Evolutionary conservation across 2,797 vertebrate genomes (phyloP).

Genomic region (Chloroceryle inda): DNA sequence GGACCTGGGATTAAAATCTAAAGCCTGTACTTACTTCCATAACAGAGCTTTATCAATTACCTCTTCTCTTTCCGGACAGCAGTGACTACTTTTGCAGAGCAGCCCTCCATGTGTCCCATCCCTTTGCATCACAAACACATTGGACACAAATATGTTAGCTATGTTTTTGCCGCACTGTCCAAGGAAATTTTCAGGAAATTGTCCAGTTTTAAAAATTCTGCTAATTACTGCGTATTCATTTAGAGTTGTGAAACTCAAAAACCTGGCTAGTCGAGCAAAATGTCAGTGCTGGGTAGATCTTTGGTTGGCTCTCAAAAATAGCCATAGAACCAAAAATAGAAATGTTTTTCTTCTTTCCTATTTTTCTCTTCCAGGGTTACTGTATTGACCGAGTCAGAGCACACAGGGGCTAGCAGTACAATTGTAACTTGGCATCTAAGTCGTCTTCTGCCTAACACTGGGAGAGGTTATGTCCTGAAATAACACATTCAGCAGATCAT

Average conservation of each 20-base stretch:
- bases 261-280: not conserved
- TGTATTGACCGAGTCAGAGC: not conserved
- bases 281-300: not conserved
- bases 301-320: not conserved
- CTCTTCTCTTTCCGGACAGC: not conserved
- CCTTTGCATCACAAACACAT: not conserved
- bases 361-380: not conserved
- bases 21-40: not conserved
- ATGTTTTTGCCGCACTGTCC: not conserved
- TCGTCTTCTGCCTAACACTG: not conserved
- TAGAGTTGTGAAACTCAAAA: not conserved
- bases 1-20: not conserved
- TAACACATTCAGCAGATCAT: not conserved
- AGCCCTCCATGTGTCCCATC: rapidly evolving
- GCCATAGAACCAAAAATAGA: not conserved
- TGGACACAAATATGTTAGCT: not conserved
- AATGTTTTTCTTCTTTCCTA: not conserved
- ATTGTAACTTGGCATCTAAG: slow-evolving; percentile 26
- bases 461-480: slow-evolving; percentile 23
- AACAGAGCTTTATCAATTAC: not conserved
- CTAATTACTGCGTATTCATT: not conserved
- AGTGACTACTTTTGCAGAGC: not conserved
- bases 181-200: not conserved
- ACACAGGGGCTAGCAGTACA: not conserved
- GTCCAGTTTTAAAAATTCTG: not conserved